Conservation (phyloP, 1,140 invertebrate genomes). For the Plodia interpunctella region DNA sequence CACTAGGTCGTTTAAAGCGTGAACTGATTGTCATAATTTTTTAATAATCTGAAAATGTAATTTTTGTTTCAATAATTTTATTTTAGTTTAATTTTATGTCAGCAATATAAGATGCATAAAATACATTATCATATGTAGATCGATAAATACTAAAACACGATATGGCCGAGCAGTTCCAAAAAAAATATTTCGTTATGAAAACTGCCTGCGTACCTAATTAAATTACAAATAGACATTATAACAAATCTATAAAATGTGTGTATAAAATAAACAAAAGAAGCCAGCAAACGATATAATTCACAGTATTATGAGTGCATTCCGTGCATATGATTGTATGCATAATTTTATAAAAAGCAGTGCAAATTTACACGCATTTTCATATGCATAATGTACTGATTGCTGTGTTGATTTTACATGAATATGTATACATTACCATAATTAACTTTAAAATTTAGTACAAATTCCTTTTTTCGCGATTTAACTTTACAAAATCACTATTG, state of each 20-base stretch:
- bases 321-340: constrained; percentile 48
- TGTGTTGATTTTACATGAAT: too few relatives aligned
- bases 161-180: background rate
- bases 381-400: background rate
- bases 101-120: too few relatives aligned
- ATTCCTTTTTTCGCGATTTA: too few relatives aligned
- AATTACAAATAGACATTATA: constrained; percentile 16
- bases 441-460: too few relatives aligned
- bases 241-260: constrained; percentile 20
- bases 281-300: constrained; percentile 53
- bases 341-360: constrained; percentile 67
- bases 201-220: background rate
- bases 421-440: too few relatives aligned
- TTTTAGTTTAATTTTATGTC: too few relatives aligned
- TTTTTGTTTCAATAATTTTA: too few relatives aligned
- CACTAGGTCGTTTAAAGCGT: too few relatives aligned
- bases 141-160: background rate
- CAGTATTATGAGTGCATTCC: constrained; percentile 52
- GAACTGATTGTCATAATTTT: too few relatives aligned
- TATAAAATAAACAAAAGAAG: constrained; percentile 41
- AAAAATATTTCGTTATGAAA: background rate
- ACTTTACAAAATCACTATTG: too few relatives aligned
- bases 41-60: too few relatives aligned
- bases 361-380: constrained; percentile 50
- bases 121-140: background rate